A percentile compares a stretch with the other conserved stretches of the same genome.
phyloP scores from a whole-genome alignment of 2,113 vertebrate genomes.

The Gymnobelideus leadbeateri region DNA sequence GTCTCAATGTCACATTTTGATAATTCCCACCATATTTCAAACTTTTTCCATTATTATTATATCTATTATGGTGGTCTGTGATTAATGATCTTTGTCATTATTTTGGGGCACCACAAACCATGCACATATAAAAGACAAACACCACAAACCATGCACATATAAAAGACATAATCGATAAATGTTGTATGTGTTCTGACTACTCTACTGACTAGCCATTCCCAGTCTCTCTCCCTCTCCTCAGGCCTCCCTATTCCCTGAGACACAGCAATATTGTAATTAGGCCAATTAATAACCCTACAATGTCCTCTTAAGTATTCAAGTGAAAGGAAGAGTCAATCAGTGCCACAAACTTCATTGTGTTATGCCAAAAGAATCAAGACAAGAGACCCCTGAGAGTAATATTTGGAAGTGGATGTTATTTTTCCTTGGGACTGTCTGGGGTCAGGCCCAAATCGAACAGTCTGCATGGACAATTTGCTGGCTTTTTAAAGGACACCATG shows the following conservation, averaged over 20 bases:
- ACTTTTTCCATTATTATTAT: not conserved
- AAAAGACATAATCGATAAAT: not conserved
- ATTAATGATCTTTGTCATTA: not conserved
- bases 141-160: not conserved
- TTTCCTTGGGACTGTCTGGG: too few species aligned
- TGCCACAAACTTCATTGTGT: not conserved
- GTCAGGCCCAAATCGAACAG: too few species aligned
- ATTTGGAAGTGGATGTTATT: too few species aligned
- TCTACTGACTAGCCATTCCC: not conserved
- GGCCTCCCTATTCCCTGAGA: not conserved
- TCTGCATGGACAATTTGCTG: too few species aligned
- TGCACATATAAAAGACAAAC: not conserved
- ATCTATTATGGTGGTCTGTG: not conserved
- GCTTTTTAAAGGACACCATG: too few species aligned
- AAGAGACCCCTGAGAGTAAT: too few species aligned
- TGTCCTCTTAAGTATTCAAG: not conserved
- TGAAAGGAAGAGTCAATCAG: not conserved
- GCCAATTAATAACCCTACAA: not conserved
- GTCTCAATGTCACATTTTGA: not conserved
- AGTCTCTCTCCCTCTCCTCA: not conserved
- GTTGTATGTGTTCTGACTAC: not conserved
- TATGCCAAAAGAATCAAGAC: too few species aligned
- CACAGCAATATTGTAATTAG: not conserved
- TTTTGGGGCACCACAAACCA: not conserved
- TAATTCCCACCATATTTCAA: not conserved